phyloP scores from a whole-genome alignment of 2,113 vertebrate genomes.

The Mus pahari region DNA sequence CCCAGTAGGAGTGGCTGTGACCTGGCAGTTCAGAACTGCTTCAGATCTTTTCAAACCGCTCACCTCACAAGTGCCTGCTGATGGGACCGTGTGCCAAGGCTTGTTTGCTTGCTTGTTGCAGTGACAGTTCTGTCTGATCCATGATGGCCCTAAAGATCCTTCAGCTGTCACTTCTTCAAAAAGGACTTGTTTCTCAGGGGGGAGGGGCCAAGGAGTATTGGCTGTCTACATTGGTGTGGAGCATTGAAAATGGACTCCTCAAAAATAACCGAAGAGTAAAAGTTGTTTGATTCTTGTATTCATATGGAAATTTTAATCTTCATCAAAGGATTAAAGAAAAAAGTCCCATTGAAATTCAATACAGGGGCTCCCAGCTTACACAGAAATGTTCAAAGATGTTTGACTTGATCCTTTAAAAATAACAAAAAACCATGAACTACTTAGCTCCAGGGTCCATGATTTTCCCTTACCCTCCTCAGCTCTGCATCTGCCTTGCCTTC shows the following conservation, averaged over 20 bases:
- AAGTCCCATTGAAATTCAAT: constrained; percentile 88
- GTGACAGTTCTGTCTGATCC: constrained; percentile 87
- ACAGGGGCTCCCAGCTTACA: constrained; percentile 88
- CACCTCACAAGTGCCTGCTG: constrained; percentile 78
- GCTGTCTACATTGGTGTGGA: constrained; percentile 82
- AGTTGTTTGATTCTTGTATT: constrained; percentile 96
- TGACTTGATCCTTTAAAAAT: constrained; percentile 87
- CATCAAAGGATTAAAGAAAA: constrained; percentile 89
- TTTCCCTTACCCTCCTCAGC: constrained; percentile 82
- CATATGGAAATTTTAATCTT: constrained; percentile 98
- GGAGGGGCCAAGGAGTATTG: constrained; percentile 71
- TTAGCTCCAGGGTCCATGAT: constrained; percentile 85
- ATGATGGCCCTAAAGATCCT: constrained; percentile 89
- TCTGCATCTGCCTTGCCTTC: constrained; percentile 43
- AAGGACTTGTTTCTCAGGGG: constrained; percentile 88
- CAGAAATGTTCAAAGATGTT: constrained; percentile 88
- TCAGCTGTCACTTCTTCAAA: constrained; percentile 90
- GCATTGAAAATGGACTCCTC: constrained; percentile 81
- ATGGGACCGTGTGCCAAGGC: constrained; percentile 81
- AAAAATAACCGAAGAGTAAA: constrained; percentile 91
- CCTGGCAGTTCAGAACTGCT: constrained; percentile 78
- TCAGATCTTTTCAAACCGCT: constrained; percentile 82
- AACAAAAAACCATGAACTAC: constrained; percentile 85
- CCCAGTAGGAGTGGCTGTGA: constrained; percentile 83
- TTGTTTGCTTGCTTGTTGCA: constrained; percentile 84